phyloP scores from a whole-genome alignment of 2,113 vertebrate genomes.

The Okapia johnstoni region DNA sequence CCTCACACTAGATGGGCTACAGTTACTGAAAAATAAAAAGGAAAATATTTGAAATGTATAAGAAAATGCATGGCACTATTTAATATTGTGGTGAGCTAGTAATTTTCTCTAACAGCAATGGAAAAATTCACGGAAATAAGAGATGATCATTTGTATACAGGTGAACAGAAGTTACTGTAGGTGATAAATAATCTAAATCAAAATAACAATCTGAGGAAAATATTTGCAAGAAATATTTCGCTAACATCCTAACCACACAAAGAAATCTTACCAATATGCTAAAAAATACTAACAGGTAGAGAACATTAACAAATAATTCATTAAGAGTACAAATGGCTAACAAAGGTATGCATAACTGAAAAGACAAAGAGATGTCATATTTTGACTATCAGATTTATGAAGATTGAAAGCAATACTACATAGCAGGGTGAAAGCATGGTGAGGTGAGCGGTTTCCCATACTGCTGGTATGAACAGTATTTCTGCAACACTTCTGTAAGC shows the following conservation, averaged over 20 bases:
- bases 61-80: neutral
- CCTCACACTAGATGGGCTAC: neutral
- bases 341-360: neutral
- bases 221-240: neutral
- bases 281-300: neutral
- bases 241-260: neutral
- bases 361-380: neutral
- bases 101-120: neutral
- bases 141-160: neutral
- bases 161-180: neutral
- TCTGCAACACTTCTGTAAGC: neutral
- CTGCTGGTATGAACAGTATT: neutral
- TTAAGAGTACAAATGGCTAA: neutral
- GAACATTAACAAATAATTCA: neutral
- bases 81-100: neutral
- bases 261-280: neutral
- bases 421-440: neutral
- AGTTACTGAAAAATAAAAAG: neutral
- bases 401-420: neutral
- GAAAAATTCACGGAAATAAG: neutral
- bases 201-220: neutral
- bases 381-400: neutral
- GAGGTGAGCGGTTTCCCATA: neutral
- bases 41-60: neutral
- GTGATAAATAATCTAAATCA: neutral